Base-by-base conservation (phyloP, 2,113 vertebrate species). In the Monarcha castaneiventris region DNA sequence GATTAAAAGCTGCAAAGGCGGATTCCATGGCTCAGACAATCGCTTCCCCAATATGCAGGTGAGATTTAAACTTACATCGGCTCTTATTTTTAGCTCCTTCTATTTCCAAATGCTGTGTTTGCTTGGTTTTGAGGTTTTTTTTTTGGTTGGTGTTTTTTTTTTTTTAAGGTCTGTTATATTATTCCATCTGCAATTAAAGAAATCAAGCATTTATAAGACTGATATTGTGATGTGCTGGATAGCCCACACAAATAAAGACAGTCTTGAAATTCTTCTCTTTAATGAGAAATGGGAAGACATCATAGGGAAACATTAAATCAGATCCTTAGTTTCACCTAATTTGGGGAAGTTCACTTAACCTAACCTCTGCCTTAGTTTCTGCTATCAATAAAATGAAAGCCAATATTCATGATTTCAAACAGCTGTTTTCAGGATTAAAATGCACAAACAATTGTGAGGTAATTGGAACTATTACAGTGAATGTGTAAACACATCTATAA, bases 11-110 rank as follows among this genome's bases (percentile, higher is more conserved):
- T 99, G 99, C 95, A 96, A 11, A 10, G 98, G 97, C n/a, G 99
- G 99, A 92, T 99, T 99, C 97, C 99, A 99, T 77, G 99, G 99
- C 46, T 99, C 99, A 48, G 99, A 99, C 96, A 99, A 99, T 96
- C 52, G 97, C 77, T 99, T 99, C 96, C 94, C 94, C 90, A 99
- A 93, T 97, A 99, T 99, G 99, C 99, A 99, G 98, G 99, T 99
- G 80, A 98, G 98, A 86, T 69, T 87, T 54, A 76, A 66, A 26
- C 8, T 91, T 84, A 20, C 2, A 2, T 27, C 74, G 44, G 39
- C 15, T 77, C 49, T 89, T 79, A 30, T 13, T 94, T 89, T 82
- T 66, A 43, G 4, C 11, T 52, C 3, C 18, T 67, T 49, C 9
- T 90, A 0, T 81, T 83, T 84, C 37, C 19, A 26, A n/a, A 32